phyloP scores from a whole-genome alignment of 2,888 invertebrate genomes.

The Aphidoletes aphidimyza region DNA sequence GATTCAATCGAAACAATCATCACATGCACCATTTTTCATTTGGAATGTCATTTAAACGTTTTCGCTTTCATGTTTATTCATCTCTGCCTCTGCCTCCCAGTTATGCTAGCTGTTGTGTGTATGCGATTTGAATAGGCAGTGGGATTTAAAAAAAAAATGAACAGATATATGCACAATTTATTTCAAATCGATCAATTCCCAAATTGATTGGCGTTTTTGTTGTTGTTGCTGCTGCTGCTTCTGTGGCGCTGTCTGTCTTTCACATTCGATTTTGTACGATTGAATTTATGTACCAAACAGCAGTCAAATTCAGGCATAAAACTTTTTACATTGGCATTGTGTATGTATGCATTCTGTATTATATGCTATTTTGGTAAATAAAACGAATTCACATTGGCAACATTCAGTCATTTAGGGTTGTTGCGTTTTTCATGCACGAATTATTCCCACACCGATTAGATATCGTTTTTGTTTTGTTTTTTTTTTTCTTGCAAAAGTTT shows the following conservation, averaged over 20 bases:
- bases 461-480: background rate
- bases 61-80: background rate
- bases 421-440: slow-evolving; percentile 22
- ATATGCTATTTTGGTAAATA: slow-evolving; percentile 18
- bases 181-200: slow-evolving; percentile 10
- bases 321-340: background rate
- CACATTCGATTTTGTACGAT: background rate
- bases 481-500: background rate
- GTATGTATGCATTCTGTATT: background rate
- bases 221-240: background rate
- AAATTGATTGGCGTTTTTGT: slow-evolving; percentile 1
- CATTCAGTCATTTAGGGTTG: background rate
- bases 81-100: background rate
- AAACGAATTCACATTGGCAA: background rate
- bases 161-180: background rate
- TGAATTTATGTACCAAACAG: background rate
- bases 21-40: background rate
- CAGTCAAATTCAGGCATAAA: background rate
- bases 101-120: too few species aligned
- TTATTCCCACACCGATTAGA: slow-evolving; percentile 12
- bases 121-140: too few species aligned
- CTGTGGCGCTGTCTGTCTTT: background rate
- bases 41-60: background rate
- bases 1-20: background rate
- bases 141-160: background rate